Evolutionary conservation across 2,888 invertebrate species (phyloP), one percentile per base, ranked within the genome.

Genomic region (Pyrrhia umbra): DNA sequence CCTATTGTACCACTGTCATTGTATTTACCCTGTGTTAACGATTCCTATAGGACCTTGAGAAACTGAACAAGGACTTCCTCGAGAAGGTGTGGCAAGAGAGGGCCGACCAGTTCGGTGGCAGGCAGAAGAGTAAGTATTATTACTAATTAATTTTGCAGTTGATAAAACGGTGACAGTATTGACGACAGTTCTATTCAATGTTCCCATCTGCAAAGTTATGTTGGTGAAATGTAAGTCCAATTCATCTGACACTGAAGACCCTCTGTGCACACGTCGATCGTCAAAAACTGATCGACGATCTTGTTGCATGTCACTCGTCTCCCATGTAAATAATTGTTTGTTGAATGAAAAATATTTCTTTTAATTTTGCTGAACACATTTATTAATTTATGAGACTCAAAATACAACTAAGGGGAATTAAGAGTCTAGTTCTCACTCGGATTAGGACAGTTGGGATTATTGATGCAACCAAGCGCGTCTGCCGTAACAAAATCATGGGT

Each of bases 31-130:
- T 87, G 89, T 92, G 90, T 92, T 92, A 90, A 89, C 92, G 84
- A 80, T 88, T 89, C 90, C 91, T 88, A 80, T 96, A 98, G 98
- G 98, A 98, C 93, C 97, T 97, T 95, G 97, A 97, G 95, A 97
- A 96, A 88, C 95, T 96, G 92, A 96, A 96, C 95, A 98, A 98
- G 96, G 98, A 98, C 95, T 92, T 91, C 91, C 93, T 96, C 89
- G 98, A 98, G 96, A 98, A 98, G 95, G 95, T 96, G 89, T 98
- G 98, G 98, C 96, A 96, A 86, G 97, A 98, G 94, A 97, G 97
- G 95, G 96, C 97, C 95, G 97, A 97, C 84, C 97, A 98, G 95
- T 98, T 98, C 95, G 97, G 97, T 90, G 97, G 96, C 94, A 97
- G 98, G 92, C 97, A 97, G 95, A 98, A 98, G 96, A 95, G 98